A percentile compares a stretch with the other conserved stretches of the same genome.
Conservation (phyloP, 1,140 invertebrate genomes). For the Drosophila sturtevanti region DNA sequence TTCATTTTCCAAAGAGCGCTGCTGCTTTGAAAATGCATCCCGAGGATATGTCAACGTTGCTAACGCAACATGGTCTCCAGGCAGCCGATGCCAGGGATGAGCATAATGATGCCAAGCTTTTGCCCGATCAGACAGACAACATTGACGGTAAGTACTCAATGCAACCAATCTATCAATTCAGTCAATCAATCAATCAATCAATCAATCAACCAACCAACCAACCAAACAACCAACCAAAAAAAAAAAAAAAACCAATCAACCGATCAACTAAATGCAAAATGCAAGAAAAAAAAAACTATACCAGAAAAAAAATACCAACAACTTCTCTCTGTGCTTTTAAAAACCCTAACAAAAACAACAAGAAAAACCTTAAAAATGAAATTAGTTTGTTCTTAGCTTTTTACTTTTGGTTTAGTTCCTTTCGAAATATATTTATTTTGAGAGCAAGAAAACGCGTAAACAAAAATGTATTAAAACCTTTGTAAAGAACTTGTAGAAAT, state of each 20-base stretch:
- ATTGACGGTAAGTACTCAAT: slow-evolving; percentile 81
- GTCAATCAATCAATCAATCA: background rate
- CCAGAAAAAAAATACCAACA: slow-evolving; percentile 43
- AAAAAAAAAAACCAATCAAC: slow-evolving; percentile 7
- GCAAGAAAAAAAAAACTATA: slow-evolving; percentile 24
- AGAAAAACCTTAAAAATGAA: slow-evolving; percentile 32
- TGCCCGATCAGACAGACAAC: slow-evolving; percentile 81
- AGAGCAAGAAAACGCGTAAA: slow-evolving; percentile 45
- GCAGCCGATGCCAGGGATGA: slow-evolving; percentile 71
- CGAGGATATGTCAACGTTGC: slow-evolving; percentile 79
- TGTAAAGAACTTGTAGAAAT: slow-evolving; percentile 44
- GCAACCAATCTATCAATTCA: slow-evolving; percentile 3
- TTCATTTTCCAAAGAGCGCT: slow-evolving; percentile 45
- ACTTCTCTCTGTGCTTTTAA: slow-evolving; percentile 57
- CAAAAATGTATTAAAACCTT: slow-evolving; percentile 15
- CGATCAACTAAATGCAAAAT: slow-evolving; percentile 12
- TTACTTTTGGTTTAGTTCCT: slow-evolving; percentile 47
- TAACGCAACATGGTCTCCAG: slow-evolving; percentile 73
- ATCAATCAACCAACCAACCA: slow-evolving; percentile 43
- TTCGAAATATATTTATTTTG: slow-evolving; percentile 30
- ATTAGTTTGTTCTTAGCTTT: slow-evolving; percentile 56
- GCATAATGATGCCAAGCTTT: slow-evolving; percentile 78
- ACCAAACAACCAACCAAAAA: slow-evolving; percentile 40
- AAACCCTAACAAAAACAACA: slow-evolving; percentile 40
- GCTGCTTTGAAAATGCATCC: slow-evolving; percentile 72